Conservation (phyloP, 2,888 invertebrate genomes). For the Itoplectis maculator region DNA sequence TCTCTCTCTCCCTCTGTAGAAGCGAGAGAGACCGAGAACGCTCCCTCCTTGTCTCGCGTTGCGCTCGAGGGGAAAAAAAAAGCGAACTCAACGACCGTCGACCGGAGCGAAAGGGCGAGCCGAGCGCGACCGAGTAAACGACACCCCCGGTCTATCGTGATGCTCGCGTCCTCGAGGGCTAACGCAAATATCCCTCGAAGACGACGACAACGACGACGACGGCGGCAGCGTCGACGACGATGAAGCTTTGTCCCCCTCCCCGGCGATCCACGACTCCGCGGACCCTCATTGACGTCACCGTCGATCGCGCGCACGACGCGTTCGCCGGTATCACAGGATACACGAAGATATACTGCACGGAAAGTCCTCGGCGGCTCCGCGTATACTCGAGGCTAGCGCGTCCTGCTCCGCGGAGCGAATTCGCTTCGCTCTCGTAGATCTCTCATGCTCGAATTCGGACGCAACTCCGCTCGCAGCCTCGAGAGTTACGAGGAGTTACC, state of each 20-base stretch:
- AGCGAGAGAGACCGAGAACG: too few species aligned
- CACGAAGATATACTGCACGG: not conserved
- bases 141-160: conserved; percentile 33
- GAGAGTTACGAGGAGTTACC: conserved; percentile 53
- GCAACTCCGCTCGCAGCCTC: conserved; percentile 37
- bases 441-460: conserved; percentile 49
- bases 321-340: not conserved
- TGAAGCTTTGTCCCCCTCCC: conserved; percentile 26
- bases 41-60: too few species aligned
- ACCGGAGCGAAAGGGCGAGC: conserved; percentile 40
- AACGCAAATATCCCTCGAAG: conserved; percentile 55
- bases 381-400: not conserved
- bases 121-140: conserved; percentile 55
- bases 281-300: conserved; percentile 17
- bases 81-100: conserved; percentile 26
- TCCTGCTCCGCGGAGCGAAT: conserved; percentile 1
- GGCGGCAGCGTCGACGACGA: conserved; percentile 29
- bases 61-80: too few species aligned
- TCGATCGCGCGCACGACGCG: not conserved
- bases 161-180: conserved; percentile 49
- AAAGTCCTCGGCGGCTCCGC: not conserved
- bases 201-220: conserved; percentile 41
- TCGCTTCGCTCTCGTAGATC: conserved; percentile 26
- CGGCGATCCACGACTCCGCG: conserved; percentile 9
- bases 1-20: too few species aligned